A percentile compares a stretch with the other conserved stretches of the same genome.
Evolutionary conservation across 2,888 invertebrate genomes (phyloP).

Genomic region (Drosophila melanosoma): DNA sequence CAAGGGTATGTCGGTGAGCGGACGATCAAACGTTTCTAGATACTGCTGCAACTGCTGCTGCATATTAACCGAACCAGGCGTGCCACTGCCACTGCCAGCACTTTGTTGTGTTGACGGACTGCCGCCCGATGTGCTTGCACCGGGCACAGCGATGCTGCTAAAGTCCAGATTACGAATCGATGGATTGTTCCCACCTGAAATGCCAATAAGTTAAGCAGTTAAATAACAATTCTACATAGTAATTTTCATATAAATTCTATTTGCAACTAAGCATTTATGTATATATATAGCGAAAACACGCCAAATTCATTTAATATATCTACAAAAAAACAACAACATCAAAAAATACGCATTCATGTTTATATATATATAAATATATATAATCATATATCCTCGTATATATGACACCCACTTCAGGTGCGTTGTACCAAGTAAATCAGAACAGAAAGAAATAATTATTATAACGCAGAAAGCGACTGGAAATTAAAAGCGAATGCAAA

Average conservation of each 20-base stretch:
- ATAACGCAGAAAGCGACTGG: conserved; percentile 5
- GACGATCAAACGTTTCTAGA: conserved; percentile 31
- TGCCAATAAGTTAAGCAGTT: neutral
- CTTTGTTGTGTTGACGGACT: conserved; percentile 45
- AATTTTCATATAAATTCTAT: neutral
- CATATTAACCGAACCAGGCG: conserved; percentile 15
- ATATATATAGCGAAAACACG: neutral
- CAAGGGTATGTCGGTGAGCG: conserved; percentile 59
- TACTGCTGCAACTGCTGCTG: conserved; percentile 40
- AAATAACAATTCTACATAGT: neutral
- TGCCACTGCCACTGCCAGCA: conserved; percentile 27
- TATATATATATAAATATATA: neutral
- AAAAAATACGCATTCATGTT: conserved; percentile 3
- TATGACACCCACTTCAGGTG: conserved; percentile 10
- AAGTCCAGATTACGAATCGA: conserved; percentile 89
- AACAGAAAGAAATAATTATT: neutral
- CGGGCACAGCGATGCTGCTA: conserved; percentile 93
- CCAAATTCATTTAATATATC: neutral
- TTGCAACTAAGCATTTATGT: neutral
- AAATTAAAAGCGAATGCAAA: conserved; percentile 14
- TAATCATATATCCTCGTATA: neutral
- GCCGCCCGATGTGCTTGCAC: conserved; percentile 60
- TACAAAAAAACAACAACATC: neutral
- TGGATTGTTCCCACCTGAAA: conserved; percentile 41
- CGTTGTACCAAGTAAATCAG: neutral